Evolutionary conservation across 2,797 vertebrate genomes (phyloP).

Genomic region (Ceyx erithaca): DNA sequence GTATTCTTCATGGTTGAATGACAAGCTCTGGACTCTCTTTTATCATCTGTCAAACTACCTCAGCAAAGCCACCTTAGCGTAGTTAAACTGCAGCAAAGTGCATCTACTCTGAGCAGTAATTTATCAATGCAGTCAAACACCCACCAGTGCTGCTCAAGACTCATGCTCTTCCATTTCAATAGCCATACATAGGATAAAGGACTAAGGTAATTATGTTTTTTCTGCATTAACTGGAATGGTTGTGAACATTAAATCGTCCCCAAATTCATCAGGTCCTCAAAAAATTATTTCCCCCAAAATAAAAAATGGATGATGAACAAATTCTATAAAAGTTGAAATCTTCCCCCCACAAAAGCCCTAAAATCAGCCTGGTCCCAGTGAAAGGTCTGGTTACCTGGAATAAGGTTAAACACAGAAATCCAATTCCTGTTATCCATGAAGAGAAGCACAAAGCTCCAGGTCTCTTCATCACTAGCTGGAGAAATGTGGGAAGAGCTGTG

Average conservation of each 20-base stretch:
- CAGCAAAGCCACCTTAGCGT: not conserved
- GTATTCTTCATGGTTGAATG: conserved; percentile 32
- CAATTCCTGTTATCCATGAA: conserved; percentile 45
- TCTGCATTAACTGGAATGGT: not conserved
- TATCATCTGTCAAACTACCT: conserved; percentile 14
- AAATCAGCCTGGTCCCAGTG: not conserved
- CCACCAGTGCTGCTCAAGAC: not conserved
- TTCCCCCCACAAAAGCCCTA: not conserved
- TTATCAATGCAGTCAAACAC: not conserved
- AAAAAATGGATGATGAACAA: not conserved
- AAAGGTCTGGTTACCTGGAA: conserved; percentile 73
- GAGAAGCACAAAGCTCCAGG: not conserved
- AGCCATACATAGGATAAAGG: conserved; percentile 1
- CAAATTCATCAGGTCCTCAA: not conserved
- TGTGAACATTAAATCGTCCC: not conserved
- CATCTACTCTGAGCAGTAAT: conserved; percentile 11
- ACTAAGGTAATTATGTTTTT: not conserved
- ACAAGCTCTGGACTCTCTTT: conserved; percentile 2
- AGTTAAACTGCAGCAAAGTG: conserved; percentile 9
- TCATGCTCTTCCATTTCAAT: not conserved
- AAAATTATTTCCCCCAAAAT: not conserved
- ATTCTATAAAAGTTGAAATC: not conserved
- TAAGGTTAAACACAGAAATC: conserved; percentile 48
- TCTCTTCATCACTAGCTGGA: conserved; percentile 22
- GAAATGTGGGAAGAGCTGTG: not conserved